Evolutionary conservation across 2,888 invertebrate genomes (phyloP).

Genomic region (Plebejus argus): DNA sequence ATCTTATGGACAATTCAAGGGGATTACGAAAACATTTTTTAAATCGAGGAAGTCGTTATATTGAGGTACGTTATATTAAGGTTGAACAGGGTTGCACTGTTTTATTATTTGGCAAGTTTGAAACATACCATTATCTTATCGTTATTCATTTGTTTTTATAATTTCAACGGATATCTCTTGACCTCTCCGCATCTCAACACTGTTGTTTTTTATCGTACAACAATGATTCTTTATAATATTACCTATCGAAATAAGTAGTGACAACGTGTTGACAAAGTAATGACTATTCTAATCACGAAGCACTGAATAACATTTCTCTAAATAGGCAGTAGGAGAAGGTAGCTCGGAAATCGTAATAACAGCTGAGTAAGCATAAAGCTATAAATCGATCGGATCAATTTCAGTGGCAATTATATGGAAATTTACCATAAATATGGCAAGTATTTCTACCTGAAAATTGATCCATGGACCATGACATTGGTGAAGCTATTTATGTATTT

Average conservation of each 20-base stretch:
- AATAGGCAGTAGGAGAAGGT: too few relatives aligned
- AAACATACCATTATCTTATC: not conserved
- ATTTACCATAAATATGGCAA: not conserved
- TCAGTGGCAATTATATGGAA: not conserved
- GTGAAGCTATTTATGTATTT: slow-evolving; percentile 1
- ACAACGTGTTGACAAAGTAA: not conserved
- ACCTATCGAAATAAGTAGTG: not conserved
- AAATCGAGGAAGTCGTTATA: too few relatives aligned
- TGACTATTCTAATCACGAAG: not conserved
- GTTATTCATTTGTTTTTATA: slow-evolving; percentile 4
- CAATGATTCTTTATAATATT: not conserved
- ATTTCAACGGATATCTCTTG: slow-evolving; percentile 1
- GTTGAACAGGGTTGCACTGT: too few relatives aligned
- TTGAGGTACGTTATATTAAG: too few relatives aligned
- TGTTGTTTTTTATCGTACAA: not conserved
- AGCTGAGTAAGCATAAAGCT: too few relatives aligned
- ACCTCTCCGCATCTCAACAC: not conserved
- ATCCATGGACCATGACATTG: not conserved
- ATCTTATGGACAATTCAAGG: too few relatives aligned
- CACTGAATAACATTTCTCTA: too few relatives aligned
- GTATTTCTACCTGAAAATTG: not conserved
- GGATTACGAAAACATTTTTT: too few relatives aligned
- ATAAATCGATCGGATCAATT: too few relatives aligned
- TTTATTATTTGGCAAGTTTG: not conserved
- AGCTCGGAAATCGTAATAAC: too few relatives aligned